phyloP scores from a whole-genome alignment of 2,797 vertebrate species.

The Cryptoprocta ferox region DNA sequence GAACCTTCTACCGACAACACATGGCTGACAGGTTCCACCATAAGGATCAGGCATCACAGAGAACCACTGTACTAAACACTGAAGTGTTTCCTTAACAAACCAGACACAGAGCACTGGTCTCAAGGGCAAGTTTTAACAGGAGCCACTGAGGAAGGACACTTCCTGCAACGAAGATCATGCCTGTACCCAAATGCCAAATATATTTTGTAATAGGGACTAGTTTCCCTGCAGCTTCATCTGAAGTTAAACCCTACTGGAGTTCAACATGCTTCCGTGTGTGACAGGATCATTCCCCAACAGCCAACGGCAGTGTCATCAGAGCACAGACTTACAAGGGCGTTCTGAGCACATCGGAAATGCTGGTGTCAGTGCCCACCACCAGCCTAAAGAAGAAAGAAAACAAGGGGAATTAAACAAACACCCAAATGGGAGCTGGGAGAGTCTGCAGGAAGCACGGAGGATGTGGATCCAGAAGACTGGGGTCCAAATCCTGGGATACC shows the following conservation, averaged over 20 bases:
- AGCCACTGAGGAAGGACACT: background rate
- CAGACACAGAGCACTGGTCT: background rate
- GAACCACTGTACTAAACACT: background rate
- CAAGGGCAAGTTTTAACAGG: background rate
- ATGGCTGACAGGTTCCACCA: background rate
- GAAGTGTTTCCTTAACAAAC: background rate
- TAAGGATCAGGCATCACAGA: background rate
- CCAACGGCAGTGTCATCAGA: background rate
- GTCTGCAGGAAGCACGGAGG: background rate
- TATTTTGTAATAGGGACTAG: background rate
- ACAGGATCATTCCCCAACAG: background rate
- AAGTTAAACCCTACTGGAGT: background rate
- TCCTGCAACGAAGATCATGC: background rate
- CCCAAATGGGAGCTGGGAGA: background rate
- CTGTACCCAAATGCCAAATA: background rate
- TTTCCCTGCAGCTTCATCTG: background rate
- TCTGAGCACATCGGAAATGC: background rate
- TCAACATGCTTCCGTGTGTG: background rate
- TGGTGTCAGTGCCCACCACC: accelerated
- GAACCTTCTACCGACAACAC: background rate
- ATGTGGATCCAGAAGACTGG: background rate
- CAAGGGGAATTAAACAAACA: background rate
- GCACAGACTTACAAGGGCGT: accelerated
- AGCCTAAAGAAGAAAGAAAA: background rate
- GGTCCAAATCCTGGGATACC: background rate